phyloP scores from a whole-genome alignment of 1,140 invertebrate genomes.

The Mya arenaria region DNA sequence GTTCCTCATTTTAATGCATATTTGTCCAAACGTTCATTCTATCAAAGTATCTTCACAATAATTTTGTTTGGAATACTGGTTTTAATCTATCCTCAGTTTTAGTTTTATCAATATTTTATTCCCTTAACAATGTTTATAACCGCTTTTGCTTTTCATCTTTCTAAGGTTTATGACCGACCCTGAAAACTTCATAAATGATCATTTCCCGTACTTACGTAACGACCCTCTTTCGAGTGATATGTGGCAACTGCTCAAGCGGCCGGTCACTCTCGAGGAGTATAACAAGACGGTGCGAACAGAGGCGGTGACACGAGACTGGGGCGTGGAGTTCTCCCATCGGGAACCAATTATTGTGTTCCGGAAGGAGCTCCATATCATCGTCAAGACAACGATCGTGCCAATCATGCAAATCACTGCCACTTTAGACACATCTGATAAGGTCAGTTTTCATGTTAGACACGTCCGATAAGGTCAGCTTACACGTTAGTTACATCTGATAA shows the following conservation, averaged over 20 bases:
- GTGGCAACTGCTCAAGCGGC: constrained; percentile 63
- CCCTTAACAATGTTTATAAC: no score
- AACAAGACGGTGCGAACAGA: constrained; percentile 53
- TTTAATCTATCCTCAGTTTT: no score
- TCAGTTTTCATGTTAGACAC: no score
- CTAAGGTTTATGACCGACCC: constrained; percentile 82
- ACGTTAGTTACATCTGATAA: no score
- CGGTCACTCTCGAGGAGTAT: constrained; percentile 60
- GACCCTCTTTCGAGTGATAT: constrained; percentile 60
- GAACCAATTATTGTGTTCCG: constrained; percentile 55
- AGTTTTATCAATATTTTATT: no score
- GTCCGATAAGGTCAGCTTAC: no score
- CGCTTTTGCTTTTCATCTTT: no score
- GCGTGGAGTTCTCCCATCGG: constrained; percentile 50
- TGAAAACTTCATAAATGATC: constrained; percentile 81
- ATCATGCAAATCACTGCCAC: constrained; percentile 52
- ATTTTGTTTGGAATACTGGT: no score
- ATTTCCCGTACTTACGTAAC: constrained; percentile 81
- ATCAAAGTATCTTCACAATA: no score
- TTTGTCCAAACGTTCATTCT: no score
- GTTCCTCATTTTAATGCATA: no score
- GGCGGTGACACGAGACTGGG: constrained; percentile 50
- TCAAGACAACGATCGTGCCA: constrained; percentile 53
- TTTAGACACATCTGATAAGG: constrained; percentile 50
- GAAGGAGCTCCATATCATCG: constrained; percentile 54